Conservation (phyloP, 1,140 invertebrate genomes). For the Sminthurinus signatus region DNA sequence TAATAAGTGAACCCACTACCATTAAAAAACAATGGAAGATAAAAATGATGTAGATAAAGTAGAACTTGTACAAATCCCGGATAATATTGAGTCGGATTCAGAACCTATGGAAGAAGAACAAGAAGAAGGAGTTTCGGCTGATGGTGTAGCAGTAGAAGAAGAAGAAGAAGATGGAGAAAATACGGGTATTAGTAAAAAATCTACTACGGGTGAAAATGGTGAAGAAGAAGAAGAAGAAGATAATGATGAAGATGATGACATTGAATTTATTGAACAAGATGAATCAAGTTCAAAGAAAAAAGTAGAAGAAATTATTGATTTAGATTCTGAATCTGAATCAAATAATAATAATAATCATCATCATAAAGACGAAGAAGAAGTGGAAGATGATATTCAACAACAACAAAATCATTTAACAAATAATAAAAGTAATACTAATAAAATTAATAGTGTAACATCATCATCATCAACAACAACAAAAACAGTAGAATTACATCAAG, state of each 20-base stretch:
- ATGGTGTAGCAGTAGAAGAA: background rate
- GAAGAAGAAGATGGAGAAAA: background rate
- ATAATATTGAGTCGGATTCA: background rate
- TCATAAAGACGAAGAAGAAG: constrained; percentile 11
- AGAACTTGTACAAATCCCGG: background rate
- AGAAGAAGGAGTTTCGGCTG: background rate
- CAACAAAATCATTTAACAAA: too few species aligned
- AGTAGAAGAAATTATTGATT: constrained; percentile 6
- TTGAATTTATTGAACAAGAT: background rate
- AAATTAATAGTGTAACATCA: too few species aligned
- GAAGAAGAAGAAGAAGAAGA: constrained; percentile 5
- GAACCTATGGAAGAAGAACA: background rate
- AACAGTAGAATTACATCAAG: too few species aligned
- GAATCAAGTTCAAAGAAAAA: background rate
- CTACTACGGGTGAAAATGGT: background rate
- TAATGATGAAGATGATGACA: constrained; percentile 5
- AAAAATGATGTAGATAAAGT: background rate
- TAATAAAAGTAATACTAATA: too few species aligned
- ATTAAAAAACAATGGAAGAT: too few species aligned
- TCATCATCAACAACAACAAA: too few species aligned
- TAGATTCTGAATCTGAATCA: background rate
- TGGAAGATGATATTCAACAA: constrained; percentile 10
- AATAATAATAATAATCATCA: constrained; percentile 10
- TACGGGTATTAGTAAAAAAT: too few species aligned
- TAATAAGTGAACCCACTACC: too few species aligned